Conservation (phyloP, 2,888 invertebrate species). For the Lamellibrachia satsuma region DNA sequence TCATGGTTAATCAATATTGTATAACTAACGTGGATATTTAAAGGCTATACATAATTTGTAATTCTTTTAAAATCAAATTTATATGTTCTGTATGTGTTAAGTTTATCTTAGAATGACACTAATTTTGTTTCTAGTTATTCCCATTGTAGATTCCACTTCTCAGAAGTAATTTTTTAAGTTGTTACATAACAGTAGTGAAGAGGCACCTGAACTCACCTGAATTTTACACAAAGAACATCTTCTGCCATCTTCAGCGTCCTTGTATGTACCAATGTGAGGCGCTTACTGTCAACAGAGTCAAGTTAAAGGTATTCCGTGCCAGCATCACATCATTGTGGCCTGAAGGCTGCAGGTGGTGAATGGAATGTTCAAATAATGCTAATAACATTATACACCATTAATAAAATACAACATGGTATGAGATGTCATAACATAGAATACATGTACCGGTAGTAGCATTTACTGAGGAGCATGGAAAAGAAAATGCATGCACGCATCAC, state of each 20-base stretch:
- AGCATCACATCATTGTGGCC: neutral
- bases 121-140: neutral
- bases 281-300: conserved; percentile 54
- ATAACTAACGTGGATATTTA: neutral
- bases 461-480: too few species aligned
- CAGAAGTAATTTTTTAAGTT: too few species aligned
- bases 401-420: neutral
- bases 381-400: too few species aligned
- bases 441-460: too few species aligned
- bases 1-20: neutral
- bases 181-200: neutral
- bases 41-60: too few species aligned
- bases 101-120: neutral
- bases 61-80: neutral
- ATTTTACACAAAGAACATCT: conserved; percentile 81
- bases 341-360: too few species aligned
- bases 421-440: too few species aligned
- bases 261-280: conserved; percentile 73
- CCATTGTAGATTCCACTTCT: neutral
- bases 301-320: neutral
- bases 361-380: too few species aligned
- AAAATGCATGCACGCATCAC: too few species aligned
- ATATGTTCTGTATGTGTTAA: neutral
- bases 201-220: conserved; percentile 52
- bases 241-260: conserved; percentile 88